Conservation (phyloP, 1,140 invertebrate species). For the Drosophila asahinai region DNA sequence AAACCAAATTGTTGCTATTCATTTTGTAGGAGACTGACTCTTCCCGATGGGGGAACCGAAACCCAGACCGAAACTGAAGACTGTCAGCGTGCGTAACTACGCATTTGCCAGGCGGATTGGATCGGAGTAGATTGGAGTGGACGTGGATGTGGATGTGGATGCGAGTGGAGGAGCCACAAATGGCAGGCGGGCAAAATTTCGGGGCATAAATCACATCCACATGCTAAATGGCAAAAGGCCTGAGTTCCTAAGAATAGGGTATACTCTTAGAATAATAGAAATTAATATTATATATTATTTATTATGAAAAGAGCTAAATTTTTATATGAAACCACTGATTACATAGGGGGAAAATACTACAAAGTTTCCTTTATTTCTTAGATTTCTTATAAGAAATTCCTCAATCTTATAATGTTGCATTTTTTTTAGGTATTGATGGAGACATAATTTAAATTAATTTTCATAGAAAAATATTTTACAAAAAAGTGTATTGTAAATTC, state of each 20-base stretch:
- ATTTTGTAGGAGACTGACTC: conserved; percentile 29
- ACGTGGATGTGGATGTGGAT: neutral
- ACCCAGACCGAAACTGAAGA: conserved; percentile 5
- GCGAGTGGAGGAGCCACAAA: conserved; percentile 36
- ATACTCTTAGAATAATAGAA: conserved; percentile 12
- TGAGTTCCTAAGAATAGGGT: neutral
- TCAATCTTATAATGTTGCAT: too few relatives aligned
- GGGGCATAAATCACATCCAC: conserved; percentile 72
- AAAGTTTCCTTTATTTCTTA: neutral
- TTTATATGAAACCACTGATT: neutral
- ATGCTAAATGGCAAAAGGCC: conserved; percentile 41
- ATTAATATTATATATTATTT: neutral
- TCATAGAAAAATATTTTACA: too few relatives aligned
- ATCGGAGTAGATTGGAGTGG: conserved; percentile 25
- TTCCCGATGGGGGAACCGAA: conserved; percentile 13
- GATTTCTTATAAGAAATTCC: too few relatives aligned
- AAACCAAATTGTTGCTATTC: conserved; percentile 70
- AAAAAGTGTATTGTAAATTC: neutral
- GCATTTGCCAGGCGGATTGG: conserved; percentile 64
- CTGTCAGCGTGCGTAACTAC: conserved; percentile 71
- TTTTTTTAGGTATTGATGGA: too few relatives aligned
- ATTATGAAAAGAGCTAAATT: too few relatives aligned
- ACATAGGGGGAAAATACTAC: neutral
- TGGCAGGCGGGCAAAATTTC: conserved; percentile 41
- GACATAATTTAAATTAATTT: too few relatives aligned